Conservation (phyloP, 2,888 invertebrate genomes). For the Catocala nupta region DNA sequence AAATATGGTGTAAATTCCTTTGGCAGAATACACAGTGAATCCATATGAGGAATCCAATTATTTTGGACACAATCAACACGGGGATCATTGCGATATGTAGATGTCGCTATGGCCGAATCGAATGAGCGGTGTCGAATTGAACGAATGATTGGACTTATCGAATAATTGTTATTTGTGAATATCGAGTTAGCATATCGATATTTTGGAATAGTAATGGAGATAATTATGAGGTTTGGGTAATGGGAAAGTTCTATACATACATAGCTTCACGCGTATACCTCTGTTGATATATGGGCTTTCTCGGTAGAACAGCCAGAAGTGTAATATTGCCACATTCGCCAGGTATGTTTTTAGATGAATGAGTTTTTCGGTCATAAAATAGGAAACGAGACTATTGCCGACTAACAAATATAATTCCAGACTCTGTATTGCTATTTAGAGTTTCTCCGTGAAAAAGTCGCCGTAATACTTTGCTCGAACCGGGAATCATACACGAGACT, state of each 20-base stretch:
- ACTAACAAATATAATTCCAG: too few relatives aligned
- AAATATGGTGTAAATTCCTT: constrained; percentile 13
- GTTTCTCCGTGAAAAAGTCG: too few relatives aligned
- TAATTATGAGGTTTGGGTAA: not conserved
- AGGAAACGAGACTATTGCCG: too few relatives aligned
- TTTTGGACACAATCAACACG: constrained; percentile 75
- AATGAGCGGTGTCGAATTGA: constrained; percentile 49
- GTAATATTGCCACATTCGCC: too few relatives aligned
- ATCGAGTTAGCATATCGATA: constrained; percentile 45
- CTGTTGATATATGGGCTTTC: too few relatives aligned
- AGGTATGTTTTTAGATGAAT: too few relatives aligned
- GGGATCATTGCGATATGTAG: constrained; percentile 60
- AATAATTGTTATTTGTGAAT: constrained; percentile 47
- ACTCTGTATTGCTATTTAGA: too few relatives aligned
- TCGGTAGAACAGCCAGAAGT: too few relatives aligned
- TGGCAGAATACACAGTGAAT: constrained; percentile 9
- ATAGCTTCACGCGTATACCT: too few relatives aligned
- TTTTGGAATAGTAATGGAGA: constrained; percentile 4
- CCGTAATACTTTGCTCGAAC: too few relatives aligned
- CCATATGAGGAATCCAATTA: constrained; percentile 74
- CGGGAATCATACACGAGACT: too few relatives aligned
- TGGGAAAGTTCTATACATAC: not conserved
- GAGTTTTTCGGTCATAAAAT: too few relatives aligned
- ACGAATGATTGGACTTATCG: constrained; percentile 55
- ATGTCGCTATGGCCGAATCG: constrained; percentile 47